These are phyloP conservation scores for Aproaerema taeniolella DNA, from an alignment of 2,888 invertebrate genomes.

Conservation along the genomic window DNA sequence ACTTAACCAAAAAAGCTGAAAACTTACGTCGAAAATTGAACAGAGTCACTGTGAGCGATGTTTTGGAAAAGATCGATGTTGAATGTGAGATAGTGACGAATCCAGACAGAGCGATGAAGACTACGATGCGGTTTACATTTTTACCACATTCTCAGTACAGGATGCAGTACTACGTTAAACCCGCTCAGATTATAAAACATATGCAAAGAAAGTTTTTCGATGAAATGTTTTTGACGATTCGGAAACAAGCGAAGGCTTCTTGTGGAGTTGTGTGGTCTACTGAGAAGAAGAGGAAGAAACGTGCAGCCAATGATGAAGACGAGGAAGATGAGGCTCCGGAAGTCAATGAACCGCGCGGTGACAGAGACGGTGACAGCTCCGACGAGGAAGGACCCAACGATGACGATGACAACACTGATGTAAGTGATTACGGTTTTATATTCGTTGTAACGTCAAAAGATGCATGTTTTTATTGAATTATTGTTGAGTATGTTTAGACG, in stretches of 20 bases:
- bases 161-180: slow-evolving; percentile 83
- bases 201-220: slow-evolving; percentile 85
- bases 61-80: slow-evolving; percentile 84
- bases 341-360: slow-evolving; percentile 32
- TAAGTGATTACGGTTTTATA: slow-evolving; percentile 32
- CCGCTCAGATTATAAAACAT: slow-evolving; percentile 82
- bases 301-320: slow-evolving; percentile 49
- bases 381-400: slow-evolving; percentile 82
- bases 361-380: slow-evolving; percentile 73
- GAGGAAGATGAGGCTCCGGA: slow-evolving; percentile 48
- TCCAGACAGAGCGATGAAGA: slow-evolving; percentile 78
- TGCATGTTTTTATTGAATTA: background rate
- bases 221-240: slow-evolving; percentile 80
- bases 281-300: slow-evolving; percentile 57
- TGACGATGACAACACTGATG: slow-evolving; percentile 71
- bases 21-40: slow-evolving; percentile 84
- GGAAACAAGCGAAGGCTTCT: slow-evolving; percentile 75
- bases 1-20: slow-evolving; percentile 79
- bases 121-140: slow-evolving; percentile 84
- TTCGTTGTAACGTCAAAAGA: too few relatives aligned
- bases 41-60: slow-evolving; percentile 86
- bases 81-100: slow-evolving; percentile 73
- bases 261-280: slow-evolving; percentile 69
- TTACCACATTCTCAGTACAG: slow-evolving; percentile 86
- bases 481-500: background rate